phyloP scores from a whole-genome alignment of 2,888 invertebrate species.

The Drosophila kokeensis region DNA sequence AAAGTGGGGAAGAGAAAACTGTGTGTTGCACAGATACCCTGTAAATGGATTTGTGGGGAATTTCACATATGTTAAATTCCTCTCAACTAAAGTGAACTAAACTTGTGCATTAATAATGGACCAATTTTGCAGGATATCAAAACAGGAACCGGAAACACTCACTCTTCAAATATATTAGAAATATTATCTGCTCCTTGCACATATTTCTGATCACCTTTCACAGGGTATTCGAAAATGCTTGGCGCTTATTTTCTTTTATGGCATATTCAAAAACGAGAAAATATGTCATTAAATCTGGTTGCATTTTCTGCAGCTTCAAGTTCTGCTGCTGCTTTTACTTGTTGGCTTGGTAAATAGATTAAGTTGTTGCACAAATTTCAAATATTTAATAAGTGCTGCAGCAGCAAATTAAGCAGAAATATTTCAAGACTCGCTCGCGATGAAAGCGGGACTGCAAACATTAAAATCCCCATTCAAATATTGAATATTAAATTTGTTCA shows the following conservation, averaged over 20 bases:
- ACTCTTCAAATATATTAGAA: neutral
- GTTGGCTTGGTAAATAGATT: conserved; percentile 30
- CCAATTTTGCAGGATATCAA: neutral
- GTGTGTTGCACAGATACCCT: neutral
- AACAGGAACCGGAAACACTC: neutral
- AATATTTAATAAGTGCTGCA: conserved; percentile 71
- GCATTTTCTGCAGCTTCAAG: conserved; percentile 24
- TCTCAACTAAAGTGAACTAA: neutral
- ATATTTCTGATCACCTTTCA: neutral
- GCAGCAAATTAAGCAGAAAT: conserved; percentile 68
- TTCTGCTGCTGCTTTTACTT: neutral
- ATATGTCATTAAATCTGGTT: conserved; percentile 26
- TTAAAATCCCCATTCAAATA: conserved; percentile 16
- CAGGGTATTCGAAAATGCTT: conserved; percentile 2
- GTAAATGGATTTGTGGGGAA: neutral
- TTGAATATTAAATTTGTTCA: conserved; percentile 25
- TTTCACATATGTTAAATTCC: neutral
- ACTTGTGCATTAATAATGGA: neutral
- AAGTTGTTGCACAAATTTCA: conserved; percentile 54
- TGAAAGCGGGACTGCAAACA: neutral
- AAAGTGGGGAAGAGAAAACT: neutral
- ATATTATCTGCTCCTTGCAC: no score
- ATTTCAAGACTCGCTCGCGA: conserved; percentile 33
- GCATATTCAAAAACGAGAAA: conserved; percentile 38
- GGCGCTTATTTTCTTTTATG: conserved; percentile 27